These are phyloP conservation scores for Phyllotreta striolata DNA, from an alignment of 2,888 invertebrate genomes.

Conservation along the genomic window DNA sequence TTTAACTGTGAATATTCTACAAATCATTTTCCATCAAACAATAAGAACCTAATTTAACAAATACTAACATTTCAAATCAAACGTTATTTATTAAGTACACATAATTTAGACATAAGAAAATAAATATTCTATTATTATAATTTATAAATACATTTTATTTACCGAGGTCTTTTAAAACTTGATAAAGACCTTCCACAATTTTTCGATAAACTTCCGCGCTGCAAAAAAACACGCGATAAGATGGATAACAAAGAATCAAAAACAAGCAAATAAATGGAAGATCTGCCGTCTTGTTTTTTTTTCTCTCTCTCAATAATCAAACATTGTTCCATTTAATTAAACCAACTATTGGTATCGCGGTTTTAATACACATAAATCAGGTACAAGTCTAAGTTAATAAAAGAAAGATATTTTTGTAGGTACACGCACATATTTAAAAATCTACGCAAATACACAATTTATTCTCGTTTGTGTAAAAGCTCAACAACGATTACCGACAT, in stretches of 20 bases:
- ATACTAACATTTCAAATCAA: too few species aligned
- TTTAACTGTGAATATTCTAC: background rate
- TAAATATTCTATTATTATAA: background rate
- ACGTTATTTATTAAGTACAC: background rate
- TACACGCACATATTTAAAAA: too few species aligned
- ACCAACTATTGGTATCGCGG: too few species aligned
- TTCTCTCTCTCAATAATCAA: too few species aligned
- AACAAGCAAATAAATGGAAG: background rate
- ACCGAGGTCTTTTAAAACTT: background rate
- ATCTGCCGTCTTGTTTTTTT: background rate
- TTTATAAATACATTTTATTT: conserved; percentile 12
- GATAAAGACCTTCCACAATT: conserved; percentile 22
- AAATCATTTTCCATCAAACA: background rate
- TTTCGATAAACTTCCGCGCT: conserved; percentile 4
- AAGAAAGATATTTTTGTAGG: too few species aligned
- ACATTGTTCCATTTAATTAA: too few species aligned
- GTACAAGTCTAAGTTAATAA: too few species aligned
- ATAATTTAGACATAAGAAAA: background rate
- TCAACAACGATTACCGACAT: too few species aligned
- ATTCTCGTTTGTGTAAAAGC: too few species aligned
- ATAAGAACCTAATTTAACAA: conserved; percentile 5
- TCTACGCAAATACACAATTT: too few species aligned
- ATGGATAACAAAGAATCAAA: background rate
- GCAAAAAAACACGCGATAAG: conserved; percentile 8
- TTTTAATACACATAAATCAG: too few species aligned